Percentiles rank a stretch among this genome's conserved stretches.
phyloP scores from a whole-genome alignment of 2,888 invertebrate species.

The Dryobotodes eremita region DNA sequence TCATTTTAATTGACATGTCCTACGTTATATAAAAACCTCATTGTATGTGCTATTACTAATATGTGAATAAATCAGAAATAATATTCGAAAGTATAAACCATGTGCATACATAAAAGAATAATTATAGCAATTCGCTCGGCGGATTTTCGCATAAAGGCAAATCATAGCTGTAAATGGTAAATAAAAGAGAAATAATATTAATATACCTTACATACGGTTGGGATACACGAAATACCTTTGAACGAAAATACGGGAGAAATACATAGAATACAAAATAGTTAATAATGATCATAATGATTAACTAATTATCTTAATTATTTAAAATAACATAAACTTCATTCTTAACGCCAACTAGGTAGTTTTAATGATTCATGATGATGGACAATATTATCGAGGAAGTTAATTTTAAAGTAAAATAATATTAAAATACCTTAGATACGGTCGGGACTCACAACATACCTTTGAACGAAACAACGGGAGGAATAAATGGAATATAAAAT shows the following conservation, averaged over 20 bases:
- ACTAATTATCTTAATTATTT: conserved; percentile 5
- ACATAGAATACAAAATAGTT: not conserved
- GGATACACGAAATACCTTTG: not conserved
- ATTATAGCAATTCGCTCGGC: conserved; percentile 44
- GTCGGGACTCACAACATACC: not conserved
- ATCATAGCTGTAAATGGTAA: conserved; percentile 4
- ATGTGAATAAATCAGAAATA: conserved; percentile 14
- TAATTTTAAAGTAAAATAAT: conserved; percentile 15
- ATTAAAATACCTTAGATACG: conserved; percentile 9
- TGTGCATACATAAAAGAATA: conserved; percentile 4
- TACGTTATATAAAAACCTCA: not conserved
- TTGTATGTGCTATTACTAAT: not conserved
- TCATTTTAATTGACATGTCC: not conserved
- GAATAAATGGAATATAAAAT: conserved; percentile 2
- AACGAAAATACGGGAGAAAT: conserved; percentile 11
- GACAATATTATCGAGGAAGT: not conserved
- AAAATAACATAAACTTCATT: conserved; percentile 1
- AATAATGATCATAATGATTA: too few species aligned
- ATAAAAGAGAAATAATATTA: conserved; percentile 16
- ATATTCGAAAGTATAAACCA: conserved; percentile 15
- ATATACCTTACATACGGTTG: conserved; percentile 6
- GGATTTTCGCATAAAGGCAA: conserved; percentile 41
- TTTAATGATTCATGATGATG: not conserved
- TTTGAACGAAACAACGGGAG: conserved; percentile 8
- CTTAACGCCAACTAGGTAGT: not conserved